Percentiles rank a stretch among this genome's conserved stretches.
Evolutionary conservation across 2,797 vertebrate genomes (phyloP).

Genomic region (Cirrhinus mrigala): DNA sequence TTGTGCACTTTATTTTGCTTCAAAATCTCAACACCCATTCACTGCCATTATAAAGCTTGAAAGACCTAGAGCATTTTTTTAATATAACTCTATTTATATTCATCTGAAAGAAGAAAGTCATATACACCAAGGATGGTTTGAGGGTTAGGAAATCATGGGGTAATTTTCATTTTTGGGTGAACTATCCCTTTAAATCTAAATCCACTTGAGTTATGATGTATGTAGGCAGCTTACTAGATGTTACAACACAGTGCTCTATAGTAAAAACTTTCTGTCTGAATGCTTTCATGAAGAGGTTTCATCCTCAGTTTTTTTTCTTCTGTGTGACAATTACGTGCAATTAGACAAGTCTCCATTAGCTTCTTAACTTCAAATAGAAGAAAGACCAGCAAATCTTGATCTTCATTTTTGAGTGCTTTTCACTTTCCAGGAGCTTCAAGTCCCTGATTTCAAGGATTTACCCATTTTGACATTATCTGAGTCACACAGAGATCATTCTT

Average conservation of each 20-base stretch:
- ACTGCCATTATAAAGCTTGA: too few relatives aligned
- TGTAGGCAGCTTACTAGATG: neutral
- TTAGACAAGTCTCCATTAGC: conserved; percentile 37
- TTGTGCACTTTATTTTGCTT: too few relatives aligned
- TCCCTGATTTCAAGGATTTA: neutral
- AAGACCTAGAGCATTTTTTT: too few relatives aligned
- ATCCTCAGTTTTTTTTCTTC: conserved; percentile 46
- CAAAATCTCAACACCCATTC: too few relatives aligned
- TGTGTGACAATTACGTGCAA: conserved; percentile 62
- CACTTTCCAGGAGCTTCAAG: conserved; percentile 12
- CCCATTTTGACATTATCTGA: conserved; percentile 16
- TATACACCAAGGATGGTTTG: too few relatives aligned
- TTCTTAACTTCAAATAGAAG: conserved; percentile 32
- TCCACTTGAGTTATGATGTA: neutral
- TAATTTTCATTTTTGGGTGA: too few relatives aligned
- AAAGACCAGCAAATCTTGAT: conserved; percentile 19
- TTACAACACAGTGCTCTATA: neutral
- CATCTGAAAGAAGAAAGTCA: too few relatives aligned
- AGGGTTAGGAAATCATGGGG: too few relatives aligned
- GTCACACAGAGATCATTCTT: neutral
- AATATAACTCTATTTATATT: too few relatives aligned
- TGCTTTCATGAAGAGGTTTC: conserved; percentile 35
- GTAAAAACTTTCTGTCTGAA: conserved; percentile 22
- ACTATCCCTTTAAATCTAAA: neutral
- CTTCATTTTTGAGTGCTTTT: conserved; percentile 3